These are phyloP conservation scores for Tangara arthus DNA, from an alignment of 2,797 vertebrate genomes.

Conservation along the genomic window DNA sequence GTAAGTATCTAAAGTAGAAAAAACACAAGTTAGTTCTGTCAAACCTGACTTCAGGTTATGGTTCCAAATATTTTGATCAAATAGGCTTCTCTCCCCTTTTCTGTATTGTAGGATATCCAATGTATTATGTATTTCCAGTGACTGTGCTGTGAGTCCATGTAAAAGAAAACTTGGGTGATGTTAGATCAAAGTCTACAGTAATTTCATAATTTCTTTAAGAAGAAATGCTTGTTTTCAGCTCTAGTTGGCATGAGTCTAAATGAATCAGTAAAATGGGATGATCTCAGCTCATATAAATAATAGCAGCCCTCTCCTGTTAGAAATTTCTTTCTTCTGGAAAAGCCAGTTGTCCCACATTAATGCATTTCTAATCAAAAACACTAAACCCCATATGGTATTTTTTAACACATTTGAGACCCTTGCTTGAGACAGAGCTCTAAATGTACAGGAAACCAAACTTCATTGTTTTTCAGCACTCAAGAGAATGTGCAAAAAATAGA, in stretches of 20 bases:
- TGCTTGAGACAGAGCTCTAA: constrained; percentile 32
- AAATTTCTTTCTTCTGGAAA: constrained; percentile 59
- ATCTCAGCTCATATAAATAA: constrained; percentile 59
- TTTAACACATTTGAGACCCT: constrained; percentile 46
- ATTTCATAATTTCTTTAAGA: constrained; percentile 61
- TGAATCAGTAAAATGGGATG: constrained; percentile 67
- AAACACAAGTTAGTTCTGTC: background rate
- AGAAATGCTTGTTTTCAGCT: constrained; percentile 39
- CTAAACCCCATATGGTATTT: constrained; percentile 8
- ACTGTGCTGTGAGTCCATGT: constrained; percentile 2
- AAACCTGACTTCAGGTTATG: constrained; percentile 23
- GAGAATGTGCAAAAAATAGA: background rate
- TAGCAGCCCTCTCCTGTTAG: constrained; percentile 45
- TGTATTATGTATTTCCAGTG: background rate
- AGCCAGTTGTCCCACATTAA: constrained; percentile 38
- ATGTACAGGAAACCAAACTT: constrained; percentile 24
- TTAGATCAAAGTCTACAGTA: constrained; percentile 59
- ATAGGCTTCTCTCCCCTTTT: constrained; percentile 9
- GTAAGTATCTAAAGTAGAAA: background rate
- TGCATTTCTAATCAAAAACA: constrained; percentile 62
- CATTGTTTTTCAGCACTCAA: constrained; percentile 27
- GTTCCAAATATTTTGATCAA: constrained; percentile 47
- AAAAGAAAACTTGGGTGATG: constrained; percentile 43
- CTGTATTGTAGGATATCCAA: background rate
- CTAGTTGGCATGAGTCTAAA: constrained; percentile 56